These are phyloP conservation scores for Petrosia ficiformis DNA, from an alignment of 37 sponge, comb jelly and placozoan species.

Conservation along the genomic window DNA sequence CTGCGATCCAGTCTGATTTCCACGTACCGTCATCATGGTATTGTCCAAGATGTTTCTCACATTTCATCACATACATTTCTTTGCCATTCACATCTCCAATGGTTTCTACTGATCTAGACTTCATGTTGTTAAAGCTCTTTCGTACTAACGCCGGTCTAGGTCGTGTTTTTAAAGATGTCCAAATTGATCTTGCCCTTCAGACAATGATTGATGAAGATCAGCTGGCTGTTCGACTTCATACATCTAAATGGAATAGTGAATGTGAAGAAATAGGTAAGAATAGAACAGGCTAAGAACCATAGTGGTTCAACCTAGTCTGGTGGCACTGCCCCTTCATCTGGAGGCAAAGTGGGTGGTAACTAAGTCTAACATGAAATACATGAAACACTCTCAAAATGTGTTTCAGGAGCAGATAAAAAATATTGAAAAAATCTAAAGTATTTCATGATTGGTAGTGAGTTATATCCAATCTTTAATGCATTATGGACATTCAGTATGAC, in stretches of 20 bases:
- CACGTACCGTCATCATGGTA: conserved; percentile 13
- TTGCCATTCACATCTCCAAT: conserved; percentile 12
- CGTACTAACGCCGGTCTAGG: conserved; percentile 55
- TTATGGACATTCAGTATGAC: too few relatives aligned
- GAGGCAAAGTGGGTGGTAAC: too few relatives aligned
- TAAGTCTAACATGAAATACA: too few relatives aligned
- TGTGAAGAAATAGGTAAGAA: not conserved
- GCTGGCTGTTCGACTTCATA: not conserved
- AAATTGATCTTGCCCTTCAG: conserved; percentile 14
- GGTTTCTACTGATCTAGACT: conserved; percentile 47
- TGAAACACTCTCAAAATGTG: too few relatives aligned
- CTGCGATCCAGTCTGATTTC: conserved; percentile 26
- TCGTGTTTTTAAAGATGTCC: conserved; percentile 38
- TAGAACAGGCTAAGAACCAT: not conserved
- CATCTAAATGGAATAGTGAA: too few relatives aligned
- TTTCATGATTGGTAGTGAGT: too few relatives aligned
- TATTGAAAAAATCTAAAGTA: too few relatives aligned
- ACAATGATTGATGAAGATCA: conserved; percentile 14
- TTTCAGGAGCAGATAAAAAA: too few relatives aligned
- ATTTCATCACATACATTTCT: conserved; percentile 12
- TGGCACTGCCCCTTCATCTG: not conserved
- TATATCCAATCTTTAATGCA: too few relatives aligned
- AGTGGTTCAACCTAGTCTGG: not conserved
- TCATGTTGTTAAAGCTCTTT: conserved; percentile 45
- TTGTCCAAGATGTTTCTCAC: not conserved